Percentiles rank a stretch among this genome's conserved stretches.
These are phyloP conservation scores for Trachops cirrhosus DNA, from an alignment of 2,797 vertebrate genomes.

Conservation along the genomic window DNA sequence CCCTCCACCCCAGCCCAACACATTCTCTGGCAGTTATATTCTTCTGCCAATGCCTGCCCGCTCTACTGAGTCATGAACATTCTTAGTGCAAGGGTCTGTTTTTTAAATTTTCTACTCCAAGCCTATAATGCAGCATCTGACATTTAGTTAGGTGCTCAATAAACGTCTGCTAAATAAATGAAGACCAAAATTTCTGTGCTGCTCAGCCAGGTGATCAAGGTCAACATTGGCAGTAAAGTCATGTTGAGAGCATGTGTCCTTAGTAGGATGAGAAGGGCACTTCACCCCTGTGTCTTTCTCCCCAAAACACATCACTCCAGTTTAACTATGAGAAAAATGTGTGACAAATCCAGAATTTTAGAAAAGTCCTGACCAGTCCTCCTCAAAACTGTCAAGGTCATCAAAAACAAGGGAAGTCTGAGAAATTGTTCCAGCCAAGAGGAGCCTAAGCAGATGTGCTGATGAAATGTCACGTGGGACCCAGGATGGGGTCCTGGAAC, in stretches of 20 bases:
- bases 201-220: not conserved
- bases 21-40: not conserved
- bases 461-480: not conserved
- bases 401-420: not conserved
- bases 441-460: not conserved
- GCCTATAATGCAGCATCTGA: not conserved
- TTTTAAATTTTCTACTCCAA: not conserved
- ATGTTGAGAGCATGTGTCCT: not conserved
- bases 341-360: not conserved
- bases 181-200: not conserved
- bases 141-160: not conserved
- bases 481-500: not conserved
- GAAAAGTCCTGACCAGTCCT: not conserved
- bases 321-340: not conserved
- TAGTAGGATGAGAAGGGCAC: not conserved
- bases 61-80: not conserved
- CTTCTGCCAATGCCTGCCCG: not conserved
- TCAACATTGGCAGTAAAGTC: not conserved
- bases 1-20: not conserved
- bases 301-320: not conserved
- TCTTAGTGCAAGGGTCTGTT: not conserved
- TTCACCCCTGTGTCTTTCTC: not conserved
- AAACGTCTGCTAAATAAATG: not conserved
- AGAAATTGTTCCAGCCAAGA: not conserved
- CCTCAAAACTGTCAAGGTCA: slow-evolving; percentile 6